Conservation (phyloP, 2,888 invertebrate species). For the Polymixis flavicincta region DNA sequence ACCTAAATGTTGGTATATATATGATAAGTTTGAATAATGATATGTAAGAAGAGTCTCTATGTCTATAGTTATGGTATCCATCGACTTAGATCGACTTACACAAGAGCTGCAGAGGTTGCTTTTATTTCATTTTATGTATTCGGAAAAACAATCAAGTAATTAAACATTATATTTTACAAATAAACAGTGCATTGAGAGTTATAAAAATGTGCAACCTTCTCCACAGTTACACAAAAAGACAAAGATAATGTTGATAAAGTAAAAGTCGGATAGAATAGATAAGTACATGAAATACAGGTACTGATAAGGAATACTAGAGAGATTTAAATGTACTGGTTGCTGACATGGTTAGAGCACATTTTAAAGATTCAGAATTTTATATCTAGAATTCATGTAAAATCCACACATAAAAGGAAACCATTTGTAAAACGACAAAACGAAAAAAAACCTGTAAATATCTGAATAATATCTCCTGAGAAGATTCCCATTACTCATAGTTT, state of each 20-base stretch:
- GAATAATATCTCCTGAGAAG: neutral
- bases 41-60: neutral
- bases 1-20: neutral
- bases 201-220: neutral
- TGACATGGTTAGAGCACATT: neutral
- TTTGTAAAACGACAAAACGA: neutral
- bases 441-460: neutral
- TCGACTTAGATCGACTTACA: neutral
- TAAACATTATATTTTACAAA: neutral
- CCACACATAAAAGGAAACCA: neutral
- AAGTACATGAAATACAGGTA: no score
- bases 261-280: neutral
- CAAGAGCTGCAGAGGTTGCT: neutral
- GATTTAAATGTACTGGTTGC: no score
- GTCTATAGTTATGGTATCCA: neutral
- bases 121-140: no score
- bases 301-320: no score
- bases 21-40: neutral
- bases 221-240: neutral
- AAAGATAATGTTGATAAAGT: neutral
- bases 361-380: neutral
- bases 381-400: neutral
- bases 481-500: constrained; percentile 8
- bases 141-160: no score
- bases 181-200: neutral